Base-by-base conservation (phyloP, 1,140 invertebrate genomes). In the Ephestia elutella region DNA sequence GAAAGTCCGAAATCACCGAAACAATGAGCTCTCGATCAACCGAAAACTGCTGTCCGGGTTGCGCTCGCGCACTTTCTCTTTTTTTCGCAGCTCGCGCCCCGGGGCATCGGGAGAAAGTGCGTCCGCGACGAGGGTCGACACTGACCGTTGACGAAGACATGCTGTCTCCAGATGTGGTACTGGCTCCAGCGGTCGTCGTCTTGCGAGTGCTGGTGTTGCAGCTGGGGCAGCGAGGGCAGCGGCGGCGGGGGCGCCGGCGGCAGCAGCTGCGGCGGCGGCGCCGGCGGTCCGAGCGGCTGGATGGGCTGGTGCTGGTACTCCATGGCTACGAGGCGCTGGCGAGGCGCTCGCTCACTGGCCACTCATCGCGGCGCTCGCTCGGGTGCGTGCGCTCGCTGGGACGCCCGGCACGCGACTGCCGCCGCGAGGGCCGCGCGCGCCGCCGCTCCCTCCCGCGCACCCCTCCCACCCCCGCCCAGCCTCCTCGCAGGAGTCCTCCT, bases 141-240 rank as follows among this genome's bases (percentile, higher is more conserved):
- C 88, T 86, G 90, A 91, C 90, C 90, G 77, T 91, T 91, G 78
- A 91, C 90, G 73, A 91, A 91, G 69, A 91, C 90, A 76, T 91
- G 90, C 71, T 91, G 90, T 65, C 90, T 90, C 90, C 90, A 91
- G 64, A 91, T 87, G 77, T 92, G 90, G 74, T 91, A 91, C 79
- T 91, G 90, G 70, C 86, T 89, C 87, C 90, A 90, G 60, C 89
- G 85, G 53, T 89, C 82, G 63, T 90, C 89, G 59, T 90, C 87
- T 76, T 87, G 87, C 32, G 82, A 80, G 70, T 89, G 89, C 25
- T 64, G 70, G 65, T 86, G 86, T 56, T 86, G 87, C 54, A 86
- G 78, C 57, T 82, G 83, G 3, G 83, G 82, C 65, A 87, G 77
- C 58, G 86, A 76, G 63, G 84, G 84, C 57, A 86, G 74, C 17